Conservation (phyloP, 2,113 vertebrate genomes). For the Muntiacus muntjak region DNA sequence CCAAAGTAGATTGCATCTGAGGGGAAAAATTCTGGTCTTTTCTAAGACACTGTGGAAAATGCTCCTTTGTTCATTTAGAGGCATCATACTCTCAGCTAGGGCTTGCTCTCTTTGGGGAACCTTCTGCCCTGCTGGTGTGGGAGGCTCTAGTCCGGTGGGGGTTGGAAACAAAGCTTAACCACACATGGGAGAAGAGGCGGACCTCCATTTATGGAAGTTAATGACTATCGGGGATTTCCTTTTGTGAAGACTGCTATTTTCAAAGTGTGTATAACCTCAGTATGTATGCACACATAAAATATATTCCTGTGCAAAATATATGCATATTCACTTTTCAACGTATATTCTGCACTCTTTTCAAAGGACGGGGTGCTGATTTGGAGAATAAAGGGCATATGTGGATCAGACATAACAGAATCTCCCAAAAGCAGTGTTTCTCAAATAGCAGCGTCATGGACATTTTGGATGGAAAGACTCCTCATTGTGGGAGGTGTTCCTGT, state of each 20-base stretch:
- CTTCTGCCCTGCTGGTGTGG: neutral
- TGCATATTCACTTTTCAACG: neutral
- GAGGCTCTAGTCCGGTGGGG: neutral
- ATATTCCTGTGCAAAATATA: neutral
- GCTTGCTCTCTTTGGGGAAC: neutral
- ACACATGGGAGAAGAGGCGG: neutral
- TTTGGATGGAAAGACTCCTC: neutral
- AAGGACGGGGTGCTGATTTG: neutral
- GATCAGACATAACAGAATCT: neutral
- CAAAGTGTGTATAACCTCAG: neutral
- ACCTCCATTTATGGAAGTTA: neutral
- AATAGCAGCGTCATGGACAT: neutral
- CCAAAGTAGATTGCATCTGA: neutral
- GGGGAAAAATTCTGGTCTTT: neutral
- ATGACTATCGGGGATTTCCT: neutral
- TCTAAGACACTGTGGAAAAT: neutral
- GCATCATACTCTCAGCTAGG: neutral
- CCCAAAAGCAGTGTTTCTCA: neutral
- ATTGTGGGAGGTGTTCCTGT: neutral
- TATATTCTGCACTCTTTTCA: neutral
- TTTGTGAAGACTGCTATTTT: neutral
- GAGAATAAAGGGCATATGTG: neutral
- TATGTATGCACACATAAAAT: neutral
- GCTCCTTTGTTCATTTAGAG: neutral
- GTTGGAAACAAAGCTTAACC: neutral